These are phyloP conservation scores for Clarias laeviceps DNA, from an alignment of 2,797 vertebrate genomes.

Conservation along the genomic window DNA sequence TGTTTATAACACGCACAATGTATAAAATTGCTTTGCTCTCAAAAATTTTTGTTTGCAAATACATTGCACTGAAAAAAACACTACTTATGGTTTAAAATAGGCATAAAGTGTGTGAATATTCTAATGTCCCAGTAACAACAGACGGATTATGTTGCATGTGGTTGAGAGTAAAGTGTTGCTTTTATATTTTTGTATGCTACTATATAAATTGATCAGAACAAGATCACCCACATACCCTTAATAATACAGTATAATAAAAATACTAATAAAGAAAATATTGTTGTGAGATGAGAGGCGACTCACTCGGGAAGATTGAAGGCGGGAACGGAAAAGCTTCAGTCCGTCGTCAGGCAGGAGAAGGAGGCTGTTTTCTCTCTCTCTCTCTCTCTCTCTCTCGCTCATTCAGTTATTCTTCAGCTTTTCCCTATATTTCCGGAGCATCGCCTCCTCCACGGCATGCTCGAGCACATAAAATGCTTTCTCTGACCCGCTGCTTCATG, in stretches of 20 bases:
- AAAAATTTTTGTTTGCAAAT: not conserved
- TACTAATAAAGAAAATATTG: not conserved
- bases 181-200: not conserved
- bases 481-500: constrained; percentile 31
- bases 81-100: not conserved
- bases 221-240: not conserved
- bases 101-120: not conserved
- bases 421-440: constrained; percentile 21
- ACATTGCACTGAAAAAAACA: not conserved
- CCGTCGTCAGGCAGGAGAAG: constrained; percentile 16
- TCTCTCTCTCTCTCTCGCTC: constrained; percentile 15
- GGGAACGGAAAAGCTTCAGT: constrained; percentile 24
- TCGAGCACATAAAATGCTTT: constrained; percentile 42
- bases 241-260: not conserved
- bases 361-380: constrained; percentile 9
- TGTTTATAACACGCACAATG: not conserved
- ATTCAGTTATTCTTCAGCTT: constrained; percentile 29
- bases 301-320: constrained; percentile 19
- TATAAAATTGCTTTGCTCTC: not conserved
- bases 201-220: not conserved
- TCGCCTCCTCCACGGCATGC: constrained; percentile 46
- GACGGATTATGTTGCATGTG: not conserved
- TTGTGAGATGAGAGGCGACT: constrained; percentile 1
- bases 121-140: not conserved
- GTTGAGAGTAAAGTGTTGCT: not conserved